Percentiles rank a stretch among this genome's conserved stretches.
phyloP scores from a whole-genome alignment of 2,888 invertebrate species.

The Esperia sulphurella region DNA sequence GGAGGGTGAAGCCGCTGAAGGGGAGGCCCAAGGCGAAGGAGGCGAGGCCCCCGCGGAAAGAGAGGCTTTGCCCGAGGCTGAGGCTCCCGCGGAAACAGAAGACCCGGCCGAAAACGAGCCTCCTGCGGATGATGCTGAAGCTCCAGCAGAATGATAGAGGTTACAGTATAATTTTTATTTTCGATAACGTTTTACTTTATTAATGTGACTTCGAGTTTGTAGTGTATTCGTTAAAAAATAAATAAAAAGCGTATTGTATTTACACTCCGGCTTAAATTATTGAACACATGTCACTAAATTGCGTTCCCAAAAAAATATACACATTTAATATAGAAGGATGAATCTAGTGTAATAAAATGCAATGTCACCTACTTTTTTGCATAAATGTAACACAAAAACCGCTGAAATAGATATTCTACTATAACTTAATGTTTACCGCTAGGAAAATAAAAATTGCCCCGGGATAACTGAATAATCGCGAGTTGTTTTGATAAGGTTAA shows the following conservation, averaged over 20 bases:
- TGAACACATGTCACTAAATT: too few species aligned
- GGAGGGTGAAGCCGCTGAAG: conserved; percentile 15
- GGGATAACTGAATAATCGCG: too few species aligned
- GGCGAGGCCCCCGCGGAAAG: conserved; percentile 16
- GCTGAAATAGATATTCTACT: too few species aligned
- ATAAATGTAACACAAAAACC: too few species aligned
- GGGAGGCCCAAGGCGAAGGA: conserved; percentile 8
- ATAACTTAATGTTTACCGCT: too few species aligned
- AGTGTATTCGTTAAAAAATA: conserved; percentile 17
- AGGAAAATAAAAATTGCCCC: too few species aligned
- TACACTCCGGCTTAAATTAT: too few species aligned
- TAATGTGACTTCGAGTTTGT: conserved; percentile 11
- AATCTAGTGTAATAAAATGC: too few species aligned
- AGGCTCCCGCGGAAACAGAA: conserved; percentile 7
- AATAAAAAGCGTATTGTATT: conserved; percentile 4
- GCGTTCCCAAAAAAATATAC: too few species aligned
- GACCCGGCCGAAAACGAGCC: conserved; percentile 13
- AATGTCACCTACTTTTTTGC: too few species aligned
- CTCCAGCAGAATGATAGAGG: not conserved
- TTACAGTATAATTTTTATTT: not conserved
- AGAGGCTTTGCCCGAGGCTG: not conserved
- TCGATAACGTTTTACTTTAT: conserved; percentile 6
- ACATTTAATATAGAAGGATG: too few species aligned
- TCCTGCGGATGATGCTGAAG: conserved; percentile 1
- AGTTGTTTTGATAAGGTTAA: too few species aligned